Evolutionary conservation across 53 echinoderm and acorn worm species (phyloP).

Genomic region (Temnopleurus reevesii): DNA sequence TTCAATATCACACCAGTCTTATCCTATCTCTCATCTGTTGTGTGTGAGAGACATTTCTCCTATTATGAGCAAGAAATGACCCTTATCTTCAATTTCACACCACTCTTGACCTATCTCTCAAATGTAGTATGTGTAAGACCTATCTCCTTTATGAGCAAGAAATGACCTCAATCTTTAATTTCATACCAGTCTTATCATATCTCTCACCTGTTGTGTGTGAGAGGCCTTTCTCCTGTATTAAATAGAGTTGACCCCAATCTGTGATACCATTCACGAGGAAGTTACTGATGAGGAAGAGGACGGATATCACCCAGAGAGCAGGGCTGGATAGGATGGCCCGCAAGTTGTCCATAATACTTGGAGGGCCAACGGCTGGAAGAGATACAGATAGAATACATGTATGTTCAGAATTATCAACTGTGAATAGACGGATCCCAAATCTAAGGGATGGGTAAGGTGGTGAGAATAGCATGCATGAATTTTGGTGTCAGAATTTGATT

Average conservation of each 20-base stretch:
- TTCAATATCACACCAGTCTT: too few species aligned
- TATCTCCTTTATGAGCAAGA: not conserved
- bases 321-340: conserved; percentile 73
- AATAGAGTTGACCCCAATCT: conserved; percentile 89
- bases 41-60: too few species aligned
- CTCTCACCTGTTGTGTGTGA: conserved; percentile 68
- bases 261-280: conserved; percentile 68
- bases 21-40: conserved; percentile 49
- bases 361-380: not conserved
- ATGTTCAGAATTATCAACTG: too few species aligned
- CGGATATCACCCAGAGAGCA: conserved; percentile 77
- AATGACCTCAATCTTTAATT: not conserved
- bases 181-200: not conserved
- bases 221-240: conserved; percentile 85
- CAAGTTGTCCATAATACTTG: conserved; percentile 43
- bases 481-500: too few species aligned
- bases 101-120: not conserved
- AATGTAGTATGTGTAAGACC: not conserved
- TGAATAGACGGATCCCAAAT: too few species aligned
- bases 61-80: too few species aligned
- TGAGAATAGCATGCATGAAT: too few species aligned
- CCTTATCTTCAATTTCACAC: too few species aligned
- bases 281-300: conserved; percentile 59
- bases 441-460: too few species aligned
- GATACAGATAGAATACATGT: too few species aligned